Evolutionary conservation across 2,888 invertebrate species (phyloP).

Genomic region (Malachius bipustulatus): DNA sequence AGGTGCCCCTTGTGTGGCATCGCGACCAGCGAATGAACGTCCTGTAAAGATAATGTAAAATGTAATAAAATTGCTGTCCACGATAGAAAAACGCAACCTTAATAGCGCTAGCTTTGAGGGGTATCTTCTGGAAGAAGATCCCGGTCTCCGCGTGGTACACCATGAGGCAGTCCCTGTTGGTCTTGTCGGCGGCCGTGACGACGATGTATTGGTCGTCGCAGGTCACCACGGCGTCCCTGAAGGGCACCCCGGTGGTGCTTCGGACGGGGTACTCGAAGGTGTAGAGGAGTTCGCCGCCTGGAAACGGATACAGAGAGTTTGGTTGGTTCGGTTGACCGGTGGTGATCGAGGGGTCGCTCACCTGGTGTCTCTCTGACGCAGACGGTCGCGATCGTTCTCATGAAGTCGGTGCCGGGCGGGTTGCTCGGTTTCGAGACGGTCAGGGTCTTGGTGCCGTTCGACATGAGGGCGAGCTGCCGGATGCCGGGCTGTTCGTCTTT

Average conservation of each 20-base stretch:
- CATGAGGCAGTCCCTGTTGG: constrained; percentile 67
- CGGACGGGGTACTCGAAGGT: constrained; percentile 73
- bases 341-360: constrained; percentile 27
- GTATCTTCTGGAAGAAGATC: constrained; percentile 40
- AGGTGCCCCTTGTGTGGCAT: constrained; percentile 76
- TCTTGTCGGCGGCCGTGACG: constrained; percentile 67
- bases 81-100: constrained; percentile 37
- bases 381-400: constrained; percentile 53
- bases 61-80: background rate
- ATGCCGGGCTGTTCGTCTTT: constrained; percentile 76
- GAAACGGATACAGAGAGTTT: constrained; percentile 21
- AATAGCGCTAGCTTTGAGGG: constrained; percentile 40
- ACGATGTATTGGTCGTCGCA: constrained; percentile 69
- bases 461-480: constrained; percentile 61
- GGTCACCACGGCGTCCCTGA: constrained; percentile 67
- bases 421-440: constrained; percentile 58
- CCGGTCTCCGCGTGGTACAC: constrained; percentile 78
- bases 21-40: constrained; percentile 62
- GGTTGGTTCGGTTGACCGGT: background rate
- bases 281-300: constrained; percentile 66
- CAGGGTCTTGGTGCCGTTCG: constrained; percentile 61
- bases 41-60: constrained; percentile 35
- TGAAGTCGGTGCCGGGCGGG: constrained; percentile 51
- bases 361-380: constrained; percentile 63
- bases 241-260: constrained; percentile 54